Base-by-base conservation (phyloP, 2,113 vertebrate species). In the Rostratula benghalensis region DNA sequence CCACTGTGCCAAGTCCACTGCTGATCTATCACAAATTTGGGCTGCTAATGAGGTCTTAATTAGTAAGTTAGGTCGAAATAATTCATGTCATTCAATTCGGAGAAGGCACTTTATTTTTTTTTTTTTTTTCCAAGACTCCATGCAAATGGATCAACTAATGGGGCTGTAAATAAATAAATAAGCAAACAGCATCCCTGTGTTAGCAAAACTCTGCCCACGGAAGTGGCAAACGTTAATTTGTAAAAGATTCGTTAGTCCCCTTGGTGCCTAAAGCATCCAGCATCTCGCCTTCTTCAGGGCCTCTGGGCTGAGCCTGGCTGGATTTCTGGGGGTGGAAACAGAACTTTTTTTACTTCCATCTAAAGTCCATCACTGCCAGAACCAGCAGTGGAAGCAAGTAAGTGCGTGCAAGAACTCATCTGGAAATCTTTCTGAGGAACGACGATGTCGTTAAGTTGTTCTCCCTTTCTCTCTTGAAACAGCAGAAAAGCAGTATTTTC, bases 41-140 rank as follows among this genome's bases (percentile, higher is more conserved):
- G 97, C 97, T 97, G 97, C 97, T 98, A 98, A 98, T 98, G 98
- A 98, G 97, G 95, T 97, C 98, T 98, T 98, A 98, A 98, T 98
- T 98, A 98, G 97, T 93, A 97, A 97, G 95, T 96, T 97, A 76
- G 97, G 97, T 94, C 14, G 83, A 98, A 98, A 98, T 98, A 98
- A 98, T 95, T 98, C 95, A 93, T 94, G 96, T 94, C 97, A 97
- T 93, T 97, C 97, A 95, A 86, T 94, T 96, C 70, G 31, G 94
- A 97, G 96, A 83, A 94, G 97, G 93, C 25, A 31, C 73, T 87
- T 64, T 64, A 30, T 30, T 41, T 59, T 90, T 67, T n/a, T n/a
- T n/a, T n/a, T 48, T 83, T 82, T 64, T 67, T 68, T 60, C 56
- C 54, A 43, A 75, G 33, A 9, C 84, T 90, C 6, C 5, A 28